Conservation (phyloP, 2,797 vertebrate species). For the Harpagifer antarcticus region DNA sequence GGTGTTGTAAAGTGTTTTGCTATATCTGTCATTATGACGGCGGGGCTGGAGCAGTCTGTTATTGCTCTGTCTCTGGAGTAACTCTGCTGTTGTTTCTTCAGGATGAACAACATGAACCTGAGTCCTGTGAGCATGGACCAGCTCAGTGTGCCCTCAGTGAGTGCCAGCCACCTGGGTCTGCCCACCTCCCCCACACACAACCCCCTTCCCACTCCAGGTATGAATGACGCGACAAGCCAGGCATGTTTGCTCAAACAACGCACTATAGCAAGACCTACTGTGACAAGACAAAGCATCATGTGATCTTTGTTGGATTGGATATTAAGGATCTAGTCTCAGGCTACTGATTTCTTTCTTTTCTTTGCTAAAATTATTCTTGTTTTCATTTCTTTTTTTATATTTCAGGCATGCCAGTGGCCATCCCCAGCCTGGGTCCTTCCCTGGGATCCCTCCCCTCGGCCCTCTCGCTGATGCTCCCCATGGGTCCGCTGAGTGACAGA, state of each 20-base stretch:
- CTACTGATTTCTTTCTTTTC: too few species aligned
- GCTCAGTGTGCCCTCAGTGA: slow-evolving; percentile 94
- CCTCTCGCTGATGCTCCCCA: slow-evolving; percentile 97
- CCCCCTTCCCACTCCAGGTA: slow-evolving; percentile 92
- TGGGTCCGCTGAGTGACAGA: slow-evolving; percentile 95
- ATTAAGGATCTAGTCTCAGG: too few species aligned
- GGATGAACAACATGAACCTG: slow-evolving; percentile 99
- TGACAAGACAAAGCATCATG: not conserved
- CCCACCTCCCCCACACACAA: slow-evolving; percentile 96
- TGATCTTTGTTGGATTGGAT: too few species aligned
- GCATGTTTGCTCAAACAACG: not conserved
- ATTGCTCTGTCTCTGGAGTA: not conserved
- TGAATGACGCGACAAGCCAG: not conserved
- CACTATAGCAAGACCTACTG: not conserved
- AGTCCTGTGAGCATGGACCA: slow-evolving; percentile 99
- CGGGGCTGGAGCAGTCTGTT: not conserved
- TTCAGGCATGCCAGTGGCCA: slow-evolving; percentile 95
- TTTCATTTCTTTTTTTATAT: not conserved
- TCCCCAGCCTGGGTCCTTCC: slow-evolving; percentile 95
- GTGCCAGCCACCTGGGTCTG: slow-evolving; percentile 93
- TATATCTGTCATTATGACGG: too few species aligned
- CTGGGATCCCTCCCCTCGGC: slow-evolving; percentile 96
- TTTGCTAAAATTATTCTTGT: not conserved
- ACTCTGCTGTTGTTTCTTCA: slow-evolving; percentile 59
- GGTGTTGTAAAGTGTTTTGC: too few species aligned